Evolutionary conservation across 1,140 invertebrate genomes (phyloP), one percentile per base, ranked within the genome.

Genomic region (Yoshiicerus persimilis): DNA sequence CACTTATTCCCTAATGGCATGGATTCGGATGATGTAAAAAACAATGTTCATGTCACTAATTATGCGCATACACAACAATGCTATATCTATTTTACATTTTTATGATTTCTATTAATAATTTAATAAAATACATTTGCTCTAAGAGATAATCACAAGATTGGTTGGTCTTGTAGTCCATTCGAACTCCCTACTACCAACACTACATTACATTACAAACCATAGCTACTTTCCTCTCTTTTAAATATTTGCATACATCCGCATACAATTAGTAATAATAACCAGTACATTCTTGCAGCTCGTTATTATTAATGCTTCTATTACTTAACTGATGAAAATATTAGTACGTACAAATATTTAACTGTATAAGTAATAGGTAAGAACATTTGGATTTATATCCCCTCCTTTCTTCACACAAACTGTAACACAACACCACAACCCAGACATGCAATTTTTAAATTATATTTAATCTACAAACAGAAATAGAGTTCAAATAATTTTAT

Each of bases 41-140:
- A 64, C n/a, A 64, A 64, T 64, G 62, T 4, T 11, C 39, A 41
- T 23, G 23, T 66, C 25, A 27, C 23, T 30, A 30, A 0, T 32
- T 32, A 5, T 30, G 16, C 10, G 10, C 8, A 27, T 70, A 70
- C 16, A 30, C 2, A 11, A 30, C 13, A 70, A 70, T 11, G 66
- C 27, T 64, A 4, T 64, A 2, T 62, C 1, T 62, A 64, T 27
- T 25, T 13, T 27, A 32, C 25, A 30, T 27, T 27, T 70, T 10
- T 25, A 2, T 2, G 64, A 70, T 16, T 66, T 27, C 11, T 70
- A 70, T 30, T 32, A 27, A 27, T 32, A 70, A 70, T n/a, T n/a
- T 70, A 70, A 70, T 70, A 70, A 70, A 70, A 70, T 70, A 70
- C 66, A 70, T 70, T 70, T 70, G 27, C 66, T 70, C 66, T 70